Percentiles rank a stretch among this genome's conserved stretches.
Evolutionary conservation across 2,113 vertebrate species (phyloP).

Genomic region (Eulemur rufifrons): DNA sequence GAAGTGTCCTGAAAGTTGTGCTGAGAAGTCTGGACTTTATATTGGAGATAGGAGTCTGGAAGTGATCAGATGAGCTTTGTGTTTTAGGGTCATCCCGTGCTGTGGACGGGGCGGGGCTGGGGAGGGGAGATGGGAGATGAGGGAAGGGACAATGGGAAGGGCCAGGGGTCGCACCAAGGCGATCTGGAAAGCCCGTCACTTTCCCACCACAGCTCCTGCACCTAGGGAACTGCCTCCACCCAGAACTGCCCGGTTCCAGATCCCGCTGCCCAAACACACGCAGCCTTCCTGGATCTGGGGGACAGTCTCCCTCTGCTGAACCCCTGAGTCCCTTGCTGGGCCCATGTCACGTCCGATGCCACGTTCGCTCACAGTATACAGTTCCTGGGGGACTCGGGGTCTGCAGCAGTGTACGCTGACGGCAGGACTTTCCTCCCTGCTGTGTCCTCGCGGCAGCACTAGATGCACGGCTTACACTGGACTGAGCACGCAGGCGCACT

Average conservation of each 20-base stretch:
- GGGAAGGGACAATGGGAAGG: too few relatives aligned
- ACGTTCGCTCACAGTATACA: not conserved
- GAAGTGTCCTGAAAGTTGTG: not conserved
- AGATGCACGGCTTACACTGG: not conserved
- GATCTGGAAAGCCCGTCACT: not conserved
- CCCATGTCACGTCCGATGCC: not conserved
- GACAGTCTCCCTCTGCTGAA: not conserved
- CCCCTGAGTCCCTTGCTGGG: not conserved
- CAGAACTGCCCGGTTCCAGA: not conserved
- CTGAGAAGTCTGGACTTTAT: not conserved
- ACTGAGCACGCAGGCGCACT: not conserved
- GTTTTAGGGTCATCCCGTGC: not conserved
- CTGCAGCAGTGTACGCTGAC: fast-evolving
- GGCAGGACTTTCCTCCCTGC: too few relatives aligned
- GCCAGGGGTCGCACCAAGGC: not conserved
- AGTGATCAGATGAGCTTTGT: not conserved
- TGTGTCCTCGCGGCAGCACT: too few relatives aligned
- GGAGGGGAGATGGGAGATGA: not conserved
- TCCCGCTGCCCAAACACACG: too few relatives aligned
- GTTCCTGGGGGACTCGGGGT: not conserved
- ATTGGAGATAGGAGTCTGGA: not conserved
- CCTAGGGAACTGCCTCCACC: fast-evolving
- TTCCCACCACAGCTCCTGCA: not conserved
- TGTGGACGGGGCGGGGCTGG: too few relatives aligned
- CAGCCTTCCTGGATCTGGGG: not conserved